Conservation (phyloP, 2,888 invertebrate species). For the Andrena camellia region DNA sequence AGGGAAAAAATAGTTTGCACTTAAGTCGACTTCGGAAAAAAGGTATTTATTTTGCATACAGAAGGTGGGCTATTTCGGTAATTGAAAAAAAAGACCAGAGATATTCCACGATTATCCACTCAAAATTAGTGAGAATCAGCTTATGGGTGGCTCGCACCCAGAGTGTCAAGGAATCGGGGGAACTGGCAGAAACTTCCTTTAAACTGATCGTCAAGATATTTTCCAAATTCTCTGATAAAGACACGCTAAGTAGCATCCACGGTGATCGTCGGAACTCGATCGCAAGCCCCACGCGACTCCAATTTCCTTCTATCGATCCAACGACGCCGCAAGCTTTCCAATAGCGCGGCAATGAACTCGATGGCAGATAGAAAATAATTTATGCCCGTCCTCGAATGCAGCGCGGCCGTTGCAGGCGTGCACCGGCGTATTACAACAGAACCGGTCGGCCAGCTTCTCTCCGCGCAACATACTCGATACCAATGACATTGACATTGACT, state of each 20-base stretch:
- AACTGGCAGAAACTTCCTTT: background rate
- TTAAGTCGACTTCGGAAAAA: too few species aligned
- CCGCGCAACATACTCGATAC: constrained; percentile 49
- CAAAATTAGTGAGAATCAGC: too few species aligned
- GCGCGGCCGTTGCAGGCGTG: constrained; percentile 20
- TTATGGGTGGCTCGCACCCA: too few species aligned
- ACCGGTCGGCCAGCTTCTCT: constrained; percentile 64
- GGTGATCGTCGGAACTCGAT: too few species aligned
- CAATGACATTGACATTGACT: constrained; percentile 62
- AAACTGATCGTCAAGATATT: background rate
- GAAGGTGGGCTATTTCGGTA: too few species aligned
- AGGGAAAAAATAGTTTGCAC: too few species aligned
- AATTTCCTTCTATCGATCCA: constrained; percentile 12
- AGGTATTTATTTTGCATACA: too few species aligned
- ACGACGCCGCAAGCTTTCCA: constrained; percentile 28
- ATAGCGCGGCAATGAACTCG: constrained; percentile 64
- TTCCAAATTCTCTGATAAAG: background rate
- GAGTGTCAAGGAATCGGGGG: too few species aligned
- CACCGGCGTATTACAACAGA: constrained; percentile 64
- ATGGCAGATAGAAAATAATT: constrained; percentile 64
- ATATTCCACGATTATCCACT: too few species aligned
- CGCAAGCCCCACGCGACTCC: background rate
- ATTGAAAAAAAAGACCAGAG: too few species aligned
- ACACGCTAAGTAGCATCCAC: background rate
- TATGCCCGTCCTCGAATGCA: constrained; percentile 68